Evolutionary conservation across 2,113 vertebrate species (phyloP).

Genomic region (Dicaeum eximium): DNA sequence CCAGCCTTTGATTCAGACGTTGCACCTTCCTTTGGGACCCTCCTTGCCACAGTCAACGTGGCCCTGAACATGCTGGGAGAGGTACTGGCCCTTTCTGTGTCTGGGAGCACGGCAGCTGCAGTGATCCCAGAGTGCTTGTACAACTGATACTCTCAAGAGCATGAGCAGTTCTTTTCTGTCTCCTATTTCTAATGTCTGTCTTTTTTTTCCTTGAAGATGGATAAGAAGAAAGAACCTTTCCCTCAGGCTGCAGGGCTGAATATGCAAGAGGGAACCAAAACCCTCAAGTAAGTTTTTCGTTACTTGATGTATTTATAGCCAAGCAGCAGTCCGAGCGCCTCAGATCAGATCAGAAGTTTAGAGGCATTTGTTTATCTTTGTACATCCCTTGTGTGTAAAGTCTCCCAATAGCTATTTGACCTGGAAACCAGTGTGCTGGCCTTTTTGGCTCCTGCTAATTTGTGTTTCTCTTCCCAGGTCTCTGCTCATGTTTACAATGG

Average conservation of each 20-base stretch:
- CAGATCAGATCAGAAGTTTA: background rate
- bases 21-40: conserved; percentile 94
- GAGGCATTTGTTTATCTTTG: rapidly evolving
- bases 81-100: conserved; percentile 62
- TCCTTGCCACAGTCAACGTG: conserved; percentile 94
- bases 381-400: background rate
- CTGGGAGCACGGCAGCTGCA: background rate
- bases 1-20: conserved; percentile 94
- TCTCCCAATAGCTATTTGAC: background rate
- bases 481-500: conserved; percentile 95
- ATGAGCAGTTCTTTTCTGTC: background rate
- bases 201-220: conserved; percentile 74
- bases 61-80: conserved; percentile 92
- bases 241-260: conserved; percentile 77
- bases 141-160: background rate
- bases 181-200: background rate
- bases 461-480: conserved; percentile 73
- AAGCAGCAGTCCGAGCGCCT: background rate
- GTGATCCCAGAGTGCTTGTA: background rate
- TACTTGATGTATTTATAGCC: background rate
- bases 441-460: background rate
- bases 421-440: background rate
- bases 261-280: conserved; percentile 85
- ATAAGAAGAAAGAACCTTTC: conserved; percentile 93
- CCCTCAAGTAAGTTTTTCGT: conserved; percentile 82